These are phyloP conservation scores for Acinonyx jubatus DNA, from an alignment of 2,113 vertebrate species.

Conservation along the genomic window DNA sequence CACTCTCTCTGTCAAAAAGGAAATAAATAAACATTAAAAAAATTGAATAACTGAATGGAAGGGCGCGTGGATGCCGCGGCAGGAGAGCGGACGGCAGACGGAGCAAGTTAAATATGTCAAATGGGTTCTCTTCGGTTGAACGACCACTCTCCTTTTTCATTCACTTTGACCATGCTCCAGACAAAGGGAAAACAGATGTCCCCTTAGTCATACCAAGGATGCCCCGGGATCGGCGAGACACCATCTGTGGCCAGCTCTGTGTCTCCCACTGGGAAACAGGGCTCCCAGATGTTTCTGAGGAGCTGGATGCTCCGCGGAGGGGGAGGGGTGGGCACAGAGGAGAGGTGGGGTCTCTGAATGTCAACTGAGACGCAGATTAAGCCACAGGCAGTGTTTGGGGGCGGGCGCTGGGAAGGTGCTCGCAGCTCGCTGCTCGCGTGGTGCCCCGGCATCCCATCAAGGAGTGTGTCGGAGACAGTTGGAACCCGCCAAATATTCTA, in stretches of 20 bases:
- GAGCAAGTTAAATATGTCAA: background rate
- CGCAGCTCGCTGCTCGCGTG: rapidly evolving
- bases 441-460: background rate
- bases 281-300: slow-evolving; percentile 8
- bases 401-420: background rate
- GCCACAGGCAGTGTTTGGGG: rapidly evolving
- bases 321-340: no score
- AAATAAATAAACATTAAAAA: no score
- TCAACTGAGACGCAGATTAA: background rate
- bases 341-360: background rate
- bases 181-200: slow-evolving; percentile 15
- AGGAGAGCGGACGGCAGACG: background rate
- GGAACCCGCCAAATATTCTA: background rate
- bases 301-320: background rate
- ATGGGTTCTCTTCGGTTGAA: background rate
- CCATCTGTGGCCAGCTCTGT: background rate
- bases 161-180: background rate
- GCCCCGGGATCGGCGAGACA: background rate
- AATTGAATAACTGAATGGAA: background rate
- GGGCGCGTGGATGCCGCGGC: rapidly evolving
- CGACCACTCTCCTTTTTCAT: background rate
- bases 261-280: background rate
- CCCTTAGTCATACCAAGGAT: background rate
- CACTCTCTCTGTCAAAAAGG: no score
- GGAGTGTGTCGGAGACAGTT: background rate